Base-by-base conservation (phyloP, 1,140 invertebrate genomes). In the Drosophila suzukii region DNA sequence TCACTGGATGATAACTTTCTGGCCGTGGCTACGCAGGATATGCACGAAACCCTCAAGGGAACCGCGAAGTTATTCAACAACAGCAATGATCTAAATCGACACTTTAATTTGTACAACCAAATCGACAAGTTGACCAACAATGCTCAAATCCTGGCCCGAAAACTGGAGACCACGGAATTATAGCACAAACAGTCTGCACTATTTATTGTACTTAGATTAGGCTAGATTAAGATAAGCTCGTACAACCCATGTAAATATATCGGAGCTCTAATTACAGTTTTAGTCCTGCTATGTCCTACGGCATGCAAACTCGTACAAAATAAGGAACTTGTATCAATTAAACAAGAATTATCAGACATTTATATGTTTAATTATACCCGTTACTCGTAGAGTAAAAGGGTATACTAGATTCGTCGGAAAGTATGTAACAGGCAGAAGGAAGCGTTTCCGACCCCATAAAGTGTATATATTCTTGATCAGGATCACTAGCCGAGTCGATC, bases 151-250 rank as follows among this genome's bases (percentile, higher is more conserved):
- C 92, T 95, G 38, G 94, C 95, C 11, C 96, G 96, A 90, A 97
- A 97, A 93, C 94, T 97, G 81, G 97, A 97, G 93, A 97, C 97
- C 46, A 97, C 97, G 10, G 97, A 97, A 46, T 80, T 92, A 72
- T 92, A 86, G 85, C 76, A 47, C 17, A 44, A 43, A 13, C 34
- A 54, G 56, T 56, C 24, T 24, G 15, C 30, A 47, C 20, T 86
- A 88, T 88, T 86, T 86, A 88, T 88, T 79, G 13, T 50, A 65
- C 13, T n/a, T 34, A 47, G 51, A 3, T 2, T 72, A 75, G 36
- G 8, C 17, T 51, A 66, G 47, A 20, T 20, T 75, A 75, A 38
- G 47, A 13, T 27, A 15, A 60, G 49, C 17, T 36, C 2, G 7
- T 81, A 72, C 39, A 58, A 53, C 1, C 17, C 56, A 53, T 78